Conservation (phyloP, 1,140 invertebrate genomes). For the Aphis craccivora region DNA sequence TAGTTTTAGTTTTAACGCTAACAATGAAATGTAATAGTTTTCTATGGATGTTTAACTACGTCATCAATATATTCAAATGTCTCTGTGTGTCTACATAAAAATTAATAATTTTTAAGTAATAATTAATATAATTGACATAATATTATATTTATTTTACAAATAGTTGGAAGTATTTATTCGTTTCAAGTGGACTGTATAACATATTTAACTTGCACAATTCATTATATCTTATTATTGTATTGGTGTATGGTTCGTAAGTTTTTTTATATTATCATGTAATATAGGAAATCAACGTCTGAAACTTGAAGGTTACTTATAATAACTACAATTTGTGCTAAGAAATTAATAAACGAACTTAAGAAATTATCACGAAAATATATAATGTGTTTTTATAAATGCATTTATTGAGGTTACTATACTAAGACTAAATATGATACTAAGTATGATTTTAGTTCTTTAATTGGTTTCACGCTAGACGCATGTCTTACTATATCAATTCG, state of each 20-base stretch:
- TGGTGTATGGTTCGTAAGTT: neutral
- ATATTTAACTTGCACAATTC: neutral
- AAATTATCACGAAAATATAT: neutral
- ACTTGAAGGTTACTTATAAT: neutral
- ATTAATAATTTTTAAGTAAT: neutral
- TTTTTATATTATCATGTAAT: neutral
- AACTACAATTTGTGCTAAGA: neutral
- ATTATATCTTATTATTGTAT: neutral
- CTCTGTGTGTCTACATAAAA: neutral
- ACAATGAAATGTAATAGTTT: neutral
- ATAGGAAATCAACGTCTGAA: neutral
- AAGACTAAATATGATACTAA: neutral
- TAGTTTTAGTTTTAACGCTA: neutral
- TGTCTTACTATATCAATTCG: neutral
- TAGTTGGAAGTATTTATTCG: neutral
- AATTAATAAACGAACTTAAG: neutral
- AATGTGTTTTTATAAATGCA: neutral
- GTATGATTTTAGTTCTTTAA: slow-evolving; percentile 7
- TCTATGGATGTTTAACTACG: neutral
- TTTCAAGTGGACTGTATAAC: neutral
- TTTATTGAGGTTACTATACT: slow-evolving; percentile 22
- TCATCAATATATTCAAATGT: neutral
- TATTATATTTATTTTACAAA: neutral
- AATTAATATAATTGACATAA: neutral
- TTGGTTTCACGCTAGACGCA: slow-evolving; percentile 43